Evolutionary conservation across 2,797 vertebrate genomes (phyloP).

Genomic region (Garrulus glandarius): DNA sequence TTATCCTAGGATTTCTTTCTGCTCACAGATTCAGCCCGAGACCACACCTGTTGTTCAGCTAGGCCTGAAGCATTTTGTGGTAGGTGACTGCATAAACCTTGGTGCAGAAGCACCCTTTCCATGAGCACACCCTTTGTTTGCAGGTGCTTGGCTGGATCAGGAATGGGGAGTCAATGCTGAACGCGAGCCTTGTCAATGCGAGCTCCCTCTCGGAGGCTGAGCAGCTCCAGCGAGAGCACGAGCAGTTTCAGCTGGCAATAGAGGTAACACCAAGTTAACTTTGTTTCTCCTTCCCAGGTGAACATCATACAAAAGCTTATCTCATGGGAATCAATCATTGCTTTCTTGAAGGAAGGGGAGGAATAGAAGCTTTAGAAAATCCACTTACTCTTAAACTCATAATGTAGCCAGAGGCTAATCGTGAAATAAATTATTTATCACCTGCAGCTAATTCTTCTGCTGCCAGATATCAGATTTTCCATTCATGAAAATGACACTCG

Average conservation of each 20-base stretch:
- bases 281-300: background rate
- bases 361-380: background rate
- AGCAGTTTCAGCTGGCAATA: slow-evolving; percentile 97
- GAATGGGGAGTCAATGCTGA: slow-evolving; percentile 98
- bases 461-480: background rate
- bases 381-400: background rate
- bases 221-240: slow-evolving; percentile 95
- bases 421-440: background rate
- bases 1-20: background rate
- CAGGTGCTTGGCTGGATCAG: slow-evolving; percentile 97
- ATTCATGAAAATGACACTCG: background rate
- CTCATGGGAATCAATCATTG: background rate
- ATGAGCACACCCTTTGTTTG: background rate
- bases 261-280: slow-evolving; percentile 80
- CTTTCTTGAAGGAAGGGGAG: background rate
- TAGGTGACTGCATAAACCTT: background rate
- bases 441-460: background rate
- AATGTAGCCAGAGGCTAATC: background rate
- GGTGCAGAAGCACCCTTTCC: background rate
- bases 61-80: background rate
- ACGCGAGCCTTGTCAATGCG: slow-evolving; percentile 94
- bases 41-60: background rate
- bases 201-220: slow-evolving; percentile 97
- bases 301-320: background rate
- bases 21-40: background rate